Evolutionary conservation across 2,113 vertebrate genomes (phyloP).

Genomic region (Macroglossus sobrinus): DNA sequence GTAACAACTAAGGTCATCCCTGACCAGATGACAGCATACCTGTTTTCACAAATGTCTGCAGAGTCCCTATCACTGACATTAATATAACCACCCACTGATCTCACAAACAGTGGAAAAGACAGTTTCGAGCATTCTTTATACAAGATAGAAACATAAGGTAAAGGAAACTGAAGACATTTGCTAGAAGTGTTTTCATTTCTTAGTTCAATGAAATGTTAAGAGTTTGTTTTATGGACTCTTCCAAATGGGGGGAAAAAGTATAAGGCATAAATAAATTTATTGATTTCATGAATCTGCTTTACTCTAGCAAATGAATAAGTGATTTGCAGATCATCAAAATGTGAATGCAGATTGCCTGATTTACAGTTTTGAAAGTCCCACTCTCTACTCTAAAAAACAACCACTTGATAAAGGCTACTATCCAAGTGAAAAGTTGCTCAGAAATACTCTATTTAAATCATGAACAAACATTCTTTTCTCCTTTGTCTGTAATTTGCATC

Average conservation of each 20-base stretch:
- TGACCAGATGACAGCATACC: not conserved
- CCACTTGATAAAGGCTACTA: not conserved
- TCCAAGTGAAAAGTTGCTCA: not conserved
- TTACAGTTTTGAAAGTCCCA: not conserved
- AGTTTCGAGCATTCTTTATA: not conserved
- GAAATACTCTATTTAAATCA: not conserved
- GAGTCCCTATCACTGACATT: not conserved
- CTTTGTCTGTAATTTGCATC: not conserved
- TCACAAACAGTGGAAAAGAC: not conserved
- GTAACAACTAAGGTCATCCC: not conserved
- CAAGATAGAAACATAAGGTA: not conserved
- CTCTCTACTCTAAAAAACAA: not conserved
- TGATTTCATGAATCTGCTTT: constrained; percentile 14
- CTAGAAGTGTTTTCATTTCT: not conserved
- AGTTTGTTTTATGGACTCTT: not conserved
- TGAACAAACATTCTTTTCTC: not conserved
- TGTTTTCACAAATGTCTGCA: not conserved
- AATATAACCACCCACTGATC: not conserved
- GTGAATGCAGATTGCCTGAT: not conserved
- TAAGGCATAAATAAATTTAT: not conserved
- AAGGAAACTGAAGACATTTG: not conserved
- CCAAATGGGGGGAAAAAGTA: not conserved
- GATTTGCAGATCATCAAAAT: constrained; percentile 5
- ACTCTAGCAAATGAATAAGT: constrained; percentile 13
- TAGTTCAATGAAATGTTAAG: not conserved